phyloP scores from a whole-genome alignment of 1,140 invertebrate species.

The Drosophila guanche region DNA sequence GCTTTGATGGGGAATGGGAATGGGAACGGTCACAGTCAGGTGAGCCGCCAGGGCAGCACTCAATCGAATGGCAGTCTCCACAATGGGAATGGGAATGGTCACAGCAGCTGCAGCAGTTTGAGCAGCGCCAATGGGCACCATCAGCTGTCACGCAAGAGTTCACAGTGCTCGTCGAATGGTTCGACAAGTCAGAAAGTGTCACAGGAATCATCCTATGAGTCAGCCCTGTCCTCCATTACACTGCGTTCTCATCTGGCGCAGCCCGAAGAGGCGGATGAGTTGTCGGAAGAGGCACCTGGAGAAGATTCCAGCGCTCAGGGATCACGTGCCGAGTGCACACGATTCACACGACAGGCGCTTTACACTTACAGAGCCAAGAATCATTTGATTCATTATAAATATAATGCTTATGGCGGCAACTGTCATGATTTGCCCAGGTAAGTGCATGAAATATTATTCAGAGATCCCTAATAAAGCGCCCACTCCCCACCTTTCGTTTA shows the following conservation, averaged over 20 bases:
- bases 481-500: slow-evolving; percentile 8
- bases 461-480: neutral
- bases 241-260: slow-evolving; percentile 73
- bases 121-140: slow-evolving; percentile 54
- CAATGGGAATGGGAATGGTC: slow-evolving; percentile 46
- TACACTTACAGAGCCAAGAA: slow-evolving; percentile 93
- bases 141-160: slow-evolving; percentile 71
- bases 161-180: slow-evolving; percentile 67
- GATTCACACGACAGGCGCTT: slow-evolving; percentile 93
- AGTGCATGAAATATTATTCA: slow-evolving; percentile 27
- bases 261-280: slow-evolving; percentile 74
- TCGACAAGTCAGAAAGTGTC: slow-evolving; percentile 57
- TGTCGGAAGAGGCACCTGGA: slow-evolving; percentile 50
- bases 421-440: slow-evolving; percentile 94
- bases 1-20: slow-evolving; percentile 46
- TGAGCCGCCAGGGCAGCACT: slow-evolving; percentile 64
- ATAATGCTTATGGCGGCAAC: slow-evolving; percentile 91
- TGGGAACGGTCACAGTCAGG: slow-evolving; percentile 65
- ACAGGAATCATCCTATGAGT: slow-evolving; percentile 72
- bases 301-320: slow-evolving; percentile 36
- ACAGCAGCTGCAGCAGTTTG: slow-evolving; percentile 41
- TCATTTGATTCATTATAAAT: slow-evolving; percentile 95
- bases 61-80: slow-evolving; percentile 66
- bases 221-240: slow-evolving; percentile 68
- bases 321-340: slow-evolving; percentile 84